Percentiles rank a stretch among this genome's conserved stretches.
Conservation (phyloP, 2,113 vertebrate genomes). For the Ailuropoda melanoleuca region DNA sequence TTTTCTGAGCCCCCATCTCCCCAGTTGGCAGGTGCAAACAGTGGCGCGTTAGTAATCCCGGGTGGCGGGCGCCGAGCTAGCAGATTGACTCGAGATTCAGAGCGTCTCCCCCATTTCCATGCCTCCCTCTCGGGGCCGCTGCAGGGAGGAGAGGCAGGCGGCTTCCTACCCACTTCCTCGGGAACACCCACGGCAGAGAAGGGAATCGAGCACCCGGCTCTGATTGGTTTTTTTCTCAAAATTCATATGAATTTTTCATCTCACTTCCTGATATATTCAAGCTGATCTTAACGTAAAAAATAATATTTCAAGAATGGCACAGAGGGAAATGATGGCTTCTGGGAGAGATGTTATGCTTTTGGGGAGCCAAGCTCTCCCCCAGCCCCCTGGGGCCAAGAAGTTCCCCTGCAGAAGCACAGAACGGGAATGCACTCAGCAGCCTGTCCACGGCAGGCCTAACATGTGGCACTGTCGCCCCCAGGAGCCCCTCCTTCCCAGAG, state of each 20-base stretch:
- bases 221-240: background rate
- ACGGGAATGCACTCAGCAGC: too few species aligned
- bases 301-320: background rate
- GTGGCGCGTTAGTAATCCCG: background rate
- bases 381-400: fast-evolving
- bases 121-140: background rate
- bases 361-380: too few species aligned
- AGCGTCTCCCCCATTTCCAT: background rate
- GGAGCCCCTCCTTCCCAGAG: fast-evolving
- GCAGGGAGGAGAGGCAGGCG: background rate
- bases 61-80: background rate
- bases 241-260: background rate
- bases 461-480: fast-evolving
- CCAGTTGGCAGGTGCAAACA: background rate
- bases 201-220: background rate
- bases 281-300: background rate
- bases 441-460: background rate
- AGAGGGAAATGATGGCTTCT: background rate
- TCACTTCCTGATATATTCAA: background rate
- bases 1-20: background rate
- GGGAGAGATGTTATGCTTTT: background rate
- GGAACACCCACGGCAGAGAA: background rate
- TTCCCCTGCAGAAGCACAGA: background rate
- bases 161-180: background rate
- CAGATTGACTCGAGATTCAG: background rate